A percentile compares a stretch with the other conserved stretches of the same genome.
phyloP scores from a whole-genome alignment of 2,888 invertebrate species.

The Rutpela maculata region DNA sequence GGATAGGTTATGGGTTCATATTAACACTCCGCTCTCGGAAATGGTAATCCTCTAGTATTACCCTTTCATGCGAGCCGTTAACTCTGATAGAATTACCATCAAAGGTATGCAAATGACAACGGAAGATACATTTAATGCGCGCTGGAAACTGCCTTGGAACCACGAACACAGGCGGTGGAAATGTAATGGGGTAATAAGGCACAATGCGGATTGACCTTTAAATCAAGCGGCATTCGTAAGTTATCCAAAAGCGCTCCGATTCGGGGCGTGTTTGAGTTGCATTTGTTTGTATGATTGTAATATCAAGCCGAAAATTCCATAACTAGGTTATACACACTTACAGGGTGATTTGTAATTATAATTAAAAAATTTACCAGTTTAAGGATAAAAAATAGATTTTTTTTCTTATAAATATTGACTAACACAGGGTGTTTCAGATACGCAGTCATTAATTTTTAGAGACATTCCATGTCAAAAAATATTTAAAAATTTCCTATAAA shows the following conservation, averaged over 20 bases:
- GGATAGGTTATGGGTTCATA: conserved; percentile 59
- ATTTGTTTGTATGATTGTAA: too few relatives aligned
- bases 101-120: conserved; percentile 38
- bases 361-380: too few relatives aligned
- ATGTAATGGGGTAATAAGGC: conserved; percentile 31
- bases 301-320: too few relatives aligned
- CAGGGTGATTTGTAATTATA: too few relatives aligned
- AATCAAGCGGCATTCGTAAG: conserved; percentile 4
- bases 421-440: too few relatives aligned
- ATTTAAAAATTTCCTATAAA: too few relatives aligned
- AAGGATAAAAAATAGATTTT: too few relatives aligned
- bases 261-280: too few relatives aligned
- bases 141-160: conserved; percentile 11
- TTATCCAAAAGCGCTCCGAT: neutral
- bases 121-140: conserved; percentile 32
- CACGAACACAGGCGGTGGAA: conserved; percentile 22
- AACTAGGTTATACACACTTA: too few relatives aligned
- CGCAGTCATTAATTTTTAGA: too few relatives aligned
- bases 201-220: conserved; percentile 26
- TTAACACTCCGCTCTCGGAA: conserved; percentile 41
- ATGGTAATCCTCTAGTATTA: conserved; percentile 38
- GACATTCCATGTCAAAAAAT: too few relatives aligned
- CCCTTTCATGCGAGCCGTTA: conserved; percentile 40
- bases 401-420: too few relatives aligned
- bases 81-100: conserved; percentile 47